Conservation (phyloP, 2,113 vertebrate genomes). For the Canis aureus region DNA sequence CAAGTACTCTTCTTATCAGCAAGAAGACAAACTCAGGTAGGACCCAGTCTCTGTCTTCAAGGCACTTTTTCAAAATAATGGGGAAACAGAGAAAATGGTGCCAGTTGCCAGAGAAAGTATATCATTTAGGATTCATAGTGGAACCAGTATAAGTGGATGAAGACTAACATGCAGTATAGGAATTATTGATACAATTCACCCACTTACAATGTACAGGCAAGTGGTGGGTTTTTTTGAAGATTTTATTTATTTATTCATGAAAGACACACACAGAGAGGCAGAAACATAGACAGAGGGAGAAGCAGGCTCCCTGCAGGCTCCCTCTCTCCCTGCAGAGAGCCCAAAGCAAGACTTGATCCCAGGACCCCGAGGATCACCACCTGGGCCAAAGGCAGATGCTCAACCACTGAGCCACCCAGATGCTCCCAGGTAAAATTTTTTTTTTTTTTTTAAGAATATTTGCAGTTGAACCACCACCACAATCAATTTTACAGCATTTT, state of each 20-base stretch:
- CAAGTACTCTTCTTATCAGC: background rate
- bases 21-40: background rate
- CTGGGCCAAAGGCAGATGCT: too few species aligned
- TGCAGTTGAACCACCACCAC: background rate
- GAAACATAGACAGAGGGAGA: too few species aligned
- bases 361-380: too few species aligned
- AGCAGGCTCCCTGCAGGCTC: too few species aligned
- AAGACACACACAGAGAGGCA: too few species aligned
- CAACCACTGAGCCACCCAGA: too few species aligned
- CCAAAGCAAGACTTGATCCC: too few species aligned
- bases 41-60: background rate
- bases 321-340: too few species aligned
- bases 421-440: too few species aligned
- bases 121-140: background rate
- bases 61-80: background rate
- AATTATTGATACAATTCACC: background rate
- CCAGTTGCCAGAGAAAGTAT: background rate
- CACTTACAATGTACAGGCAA: background rate
- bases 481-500: background rate
- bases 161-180: background rate
- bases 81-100: background rate
- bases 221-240: background rate
- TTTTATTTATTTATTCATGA: too few species aligned
- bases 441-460: background rate
- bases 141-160: background rate